phyloP scores from a whole-genome alignment of 1,140 invertebrate species.

The Asbolus verrucosus region DNA sequence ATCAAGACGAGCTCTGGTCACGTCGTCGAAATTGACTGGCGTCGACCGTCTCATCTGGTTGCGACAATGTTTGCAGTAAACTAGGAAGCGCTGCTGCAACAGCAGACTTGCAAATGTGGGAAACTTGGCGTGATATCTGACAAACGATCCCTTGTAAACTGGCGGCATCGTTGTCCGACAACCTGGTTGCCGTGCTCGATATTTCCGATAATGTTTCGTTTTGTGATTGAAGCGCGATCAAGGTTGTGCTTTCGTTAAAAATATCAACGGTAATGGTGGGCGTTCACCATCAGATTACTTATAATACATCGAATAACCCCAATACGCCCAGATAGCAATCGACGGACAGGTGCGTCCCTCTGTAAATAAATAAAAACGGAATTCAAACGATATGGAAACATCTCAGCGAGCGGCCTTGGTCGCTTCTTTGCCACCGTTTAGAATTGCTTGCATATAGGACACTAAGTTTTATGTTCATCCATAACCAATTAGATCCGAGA shows the following conservation, averaged over 20 bases:
- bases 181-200: background rate
- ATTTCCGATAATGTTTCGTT: background rate
- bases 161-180: background rate
- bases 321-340: background rate
- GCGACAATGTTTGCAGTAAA: slow-evolving; percentile 23
- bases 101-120: slow-evolving; percentile 35
- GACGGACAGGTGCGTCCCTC: background rate
- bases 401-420: too few species aligned
- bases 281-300: too few species aligned
- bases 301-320: background rate
- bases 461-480: too few species aligned
- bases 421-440: too few species aligned
- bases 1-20: slow-evolving; percentile 5
- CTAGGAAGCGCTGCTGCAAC: slow-evolving; percentile 16
- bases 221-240: background rate
- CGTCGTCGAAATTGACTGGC: slow-evolving; percentile 6
- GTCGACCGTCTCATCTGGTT: slow-evolving; percentile 9
- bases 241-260: too few species aligned
- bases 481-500: too few species aligned
- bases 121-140: slow-evolving; percentile 35
- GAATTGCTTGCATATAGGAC: too few species aligned
- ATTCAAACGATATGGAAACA: too few species aligned
- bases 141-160: slow-evolving; percentile 29
- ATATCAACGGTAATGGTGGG: too few species aligned
- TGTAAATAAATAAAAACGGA: background rate